phyloP scores from a whole-genome alignment of 2,797 vertebrate genomes.

The Lophius americanus region DNA sequence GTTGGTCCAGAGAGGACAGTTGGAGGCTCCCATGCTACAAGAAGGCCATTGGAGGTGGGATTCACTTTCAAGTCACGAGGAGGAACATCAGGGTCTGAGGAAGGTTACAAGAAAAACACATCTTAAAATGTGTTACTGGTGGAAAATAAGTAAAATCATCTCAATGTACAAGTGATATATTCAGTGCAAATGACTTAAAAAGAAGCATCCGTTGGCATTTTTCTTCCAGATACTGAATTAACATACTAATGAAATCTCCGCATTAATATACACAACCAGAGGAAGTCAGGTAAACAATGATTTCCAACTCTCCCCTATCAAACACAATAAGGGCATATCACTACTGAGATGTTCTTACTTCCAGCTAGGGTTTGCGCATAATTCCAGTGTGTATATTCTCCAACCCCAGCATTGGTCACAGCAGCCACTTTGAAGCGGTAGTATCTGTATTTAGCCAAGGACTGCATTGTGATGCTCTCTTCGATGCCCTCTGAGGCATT shows the following conservation, averaged over 20 bases:
- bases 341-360: slow-evolving; percentile 82
- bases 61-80: slow-evolving; percentile 84
- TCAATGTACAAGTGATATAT: not conserved
- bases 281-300: slow-evolving; percentile 8
- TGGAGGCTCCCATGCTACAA: slow-evolving; percentile 88
- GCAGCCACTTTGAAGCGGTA: slow-evolving; percentile 92
- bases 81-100: slow-evolving; percentile 89
- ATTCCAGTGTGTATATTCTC: slow-evolving; percentile 87
- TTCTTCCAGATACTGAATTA: slow-evolving; percentile 1
- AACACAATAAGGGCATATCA: slow-evolving; percentile 28
- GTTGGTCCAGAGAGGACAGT: slow-evolving; percentile 90
- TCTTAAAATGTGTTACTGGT: not conserved
- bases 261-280: slow-evolving; percentile 13
- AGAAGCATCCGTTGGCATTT: not conserved
- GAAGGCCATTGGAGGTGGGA: slow-evolving; percentile 85
- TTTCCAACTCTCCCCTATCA: slow-evolving; percentile 8
- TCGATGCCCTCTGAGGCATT: slow-evolving; percentile 73
- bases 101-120: not conserved
- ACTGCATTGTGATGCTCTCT: slow-evolving; percentile 78
- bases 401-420: slow-evolving; percentile 89
- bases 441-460: slow-evolving; percentile 89
- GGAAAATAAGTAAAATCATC: not conserved
- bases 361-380: slow-evolving; percentile 87
- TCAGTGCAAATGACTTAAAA: not conserved
- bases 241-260: slow-evolving; percentile 2